phyloP scores from a whole-genome alignment of 2,113 vertebrate genomes.

The Megaleporinus macrocephalus region DNA sequence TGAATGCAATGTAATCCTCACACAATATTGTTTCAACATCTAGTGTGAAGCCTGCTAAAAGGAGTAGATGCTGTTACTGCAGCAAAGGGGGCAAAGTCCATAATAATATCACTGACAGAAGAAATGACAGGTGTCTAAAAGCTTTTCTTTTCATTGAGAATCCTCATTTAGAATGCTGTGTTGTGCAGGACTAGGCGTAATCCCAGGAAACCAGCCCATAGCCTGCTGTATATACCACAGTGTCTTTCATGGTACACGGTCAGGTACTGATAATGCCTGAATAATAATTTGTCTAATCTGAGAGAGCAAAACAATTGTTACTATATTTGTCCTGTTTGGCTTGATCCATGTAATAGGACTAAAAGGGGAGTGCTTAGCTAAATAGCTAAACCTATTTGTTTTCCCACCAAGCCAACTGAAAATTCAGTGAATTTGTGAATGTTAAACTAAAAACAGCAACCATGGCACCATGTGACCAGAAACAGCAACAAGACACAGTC shows the following conservation, averaged over 20 bases:
- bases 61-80: too few relatives aligned
- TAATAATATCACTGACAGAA: too few relatives aligned
- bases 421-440: conserved; percentile 9
- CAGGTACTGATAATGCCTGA: neutral
- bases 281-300: neutral
- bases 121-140: too few relatives aligned
- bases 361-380: conserved; percentile 10
- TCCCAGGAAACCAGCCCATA: too few relatives aligned
- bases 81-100: too few relatives aligned
- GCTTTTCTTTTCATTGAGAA: too few relatives aligned
- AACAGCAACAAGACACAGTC: conserved; percentile 41
- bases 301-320: neutral
- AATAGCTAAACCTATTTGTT: neutral
- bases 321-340: neutral
- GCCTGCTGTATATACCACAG: too few relatives aligned
- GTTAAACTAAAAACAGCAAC: conserved; percentile 11
- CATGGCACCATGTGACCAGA: conserved; percentile 51
- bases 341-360: neutral
- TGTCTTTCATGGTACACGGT: neutral
- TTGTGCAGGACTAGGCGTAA: too few relatives aligned
- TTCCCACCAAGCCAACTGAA: conserved; percentile 3
- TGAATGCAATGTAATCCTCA: too few relatives aligned
- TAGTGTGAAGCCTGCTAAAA: too few relatives aligned
- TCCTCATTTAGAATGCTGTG: too few relatives aligned
- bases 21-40: too few relatives aligned